Conservation (phyloP, 2,113 vertebrate species). For the Crotalus viridis region DNA sequence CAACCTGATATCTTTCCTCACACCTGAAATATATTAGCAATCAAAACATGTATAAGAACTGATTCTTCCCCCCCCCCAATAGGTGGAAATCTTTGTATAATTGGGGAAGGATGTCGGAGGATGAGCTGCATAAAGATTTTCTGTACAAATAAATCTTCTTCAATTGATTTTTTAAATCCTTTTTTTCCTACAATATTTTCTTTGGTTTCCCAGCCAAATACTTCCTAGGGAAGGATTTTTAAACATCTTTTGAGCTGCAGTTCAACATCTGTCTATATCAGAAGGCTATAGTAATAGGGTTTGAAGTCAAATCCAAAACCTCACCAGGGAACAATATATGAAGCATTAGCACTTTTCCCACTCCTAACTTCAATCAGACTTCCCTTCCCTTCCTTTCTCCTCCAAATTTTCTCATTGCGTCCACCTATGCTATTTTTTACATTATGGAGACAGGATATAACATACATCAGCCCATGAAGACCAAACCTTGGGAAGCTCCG, state of each 20-base stretch:
- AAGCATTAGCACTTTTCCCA: conserved; percentile 52
- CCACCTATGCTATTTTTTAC: conserved; percentile 44
- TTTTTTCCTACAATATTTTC: conserved; percentile 69
- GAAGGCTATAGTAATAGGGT: conserved; percentile 68
- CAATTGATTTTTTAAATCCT: conserved; percentile 65
- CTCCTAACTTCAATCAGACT: conserved; percentile 58
- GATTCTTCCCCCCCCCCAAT: conserved; percentile 39
- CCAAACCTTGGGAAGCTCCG: conserved; percentile 50
- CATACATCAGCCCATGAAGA: conserved; percentile 40
- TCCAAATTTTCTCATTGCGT: conserved; percentile 58
- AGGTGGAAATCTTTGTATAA: conserved; percentile 58
- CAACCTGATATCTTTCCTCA: not conserved
- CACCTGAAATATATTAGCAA: conserved; percentile 48
- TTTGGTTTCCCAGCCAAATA: conserved; percentile 67
- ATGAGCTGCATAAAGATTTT: conserved; percentile 59
- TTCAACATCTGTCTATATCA: conserved; percentile 69
- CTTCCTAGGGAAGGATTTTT: conserved; percentile 70
- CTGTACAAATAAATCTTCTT: conserved; percentile 68
- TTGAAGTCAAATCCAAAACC: conserved; percentile 71
- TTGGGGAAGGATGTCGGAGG: not conserved
- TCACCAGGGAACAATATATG: conserved; percentile 62
- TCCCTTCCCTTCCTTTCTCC: conserved; percentile 60
- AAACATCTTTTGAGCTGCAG: conserved; percentile 69
- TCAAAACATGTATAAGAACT: conserved; percentile 38
- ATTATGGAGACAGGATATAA: conserved; percentile 57